A percentile compares a stretch with the other conserved stretches of the same genome.
phyloP scores from a whole-genome alignment of 2,888 invertebrate species.

The Drosophila dives region DNA sequence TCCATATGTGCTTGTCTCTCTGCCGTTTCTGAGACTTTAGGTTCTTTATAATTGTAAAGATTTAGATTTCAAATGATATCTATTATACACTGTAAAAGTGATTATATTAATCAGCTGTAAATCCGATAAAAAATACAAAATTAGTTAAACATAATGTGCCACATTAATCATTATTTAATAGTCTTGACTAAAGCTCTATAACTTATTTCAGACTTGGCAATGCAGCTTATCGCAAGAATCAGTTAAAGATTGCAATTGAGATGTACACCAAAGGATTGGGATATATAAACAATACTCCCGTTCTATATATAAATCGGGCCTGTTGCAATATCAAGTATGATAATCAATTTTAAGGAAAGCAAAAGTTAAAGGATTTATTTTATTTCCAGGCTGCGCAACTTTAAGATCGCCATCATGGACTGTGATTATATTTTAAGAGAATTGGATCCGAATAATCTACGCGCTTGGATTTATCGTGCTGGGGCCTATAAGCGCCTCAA shows the following conservation, averaged over 20 bases:
- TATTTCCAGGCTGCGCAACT: constrained; percentile 44
- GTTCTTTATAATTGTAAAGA: background rate
- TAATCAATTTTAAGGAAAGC: background rate
- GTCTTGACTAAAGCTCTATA: background rate
- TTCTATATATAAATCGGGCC: constrained; percentile 65
- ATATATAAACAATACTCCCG: constrained; percentile 55
- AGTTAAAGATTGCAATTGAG: constrained; percentile 31
- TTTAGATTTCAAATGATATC: background rate
- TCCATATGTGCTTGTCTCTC: background rate
- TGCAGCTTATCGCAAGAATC: constrained; percentile 42
- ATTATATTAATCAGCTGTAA: background rate
- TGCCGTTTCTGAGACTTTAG: background rate
- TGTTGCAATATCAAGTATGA: constrained; percentile 58
- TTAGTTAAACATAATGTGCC: background rate
- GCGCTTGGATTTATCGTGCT: constrained; percentile 66
- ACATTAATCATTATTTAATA: too few relatives aligned
- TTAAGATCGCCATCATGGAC: constrained; percentile 51
- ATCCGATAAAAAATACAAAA: background rate
- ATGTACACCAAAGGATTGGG: constrained; percentile 52
- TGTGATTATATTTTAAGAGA: constrained; percentile 47
- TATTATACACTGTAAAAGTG: background rate
- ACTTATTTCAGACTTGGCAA: constrained; percentile 47
- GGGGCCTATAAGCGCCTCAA: constrained; percentile 41
- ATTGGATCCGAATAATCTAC: constrained; percentile 44
- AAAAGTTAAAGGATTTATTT: too few relatives aligned